These are phyloP conservation scores for Schizothorax lantsangensis DNA, from an alignment of 2,797 vertebrate species.

Conservation along the genomic window DNA sequence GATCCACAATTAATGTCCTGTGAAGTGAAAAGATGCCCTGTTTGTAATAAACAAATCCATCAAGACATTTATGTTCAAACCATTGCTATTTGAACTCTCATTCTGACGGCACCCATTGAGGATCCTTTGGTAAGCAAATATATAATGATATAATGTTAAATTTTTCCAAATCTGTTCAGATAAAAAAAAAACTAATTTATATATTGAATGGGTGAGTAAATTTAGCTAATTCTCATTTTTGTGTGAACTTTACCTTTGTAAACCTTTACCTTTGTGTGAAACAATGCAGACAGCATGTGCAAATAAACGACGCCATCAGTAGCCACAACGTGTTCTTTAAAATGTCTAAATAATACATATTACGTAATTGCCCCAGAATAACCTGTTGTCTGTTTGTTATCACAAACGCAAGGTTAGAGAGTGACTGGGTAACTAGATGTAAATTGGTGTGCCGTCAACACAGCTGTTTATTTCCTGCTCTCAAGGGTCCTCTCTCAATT, in stretches of 20 bases:
- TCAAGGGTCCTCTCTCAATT: conserved; percentile 38
- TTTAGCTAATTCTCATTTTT: background rate
- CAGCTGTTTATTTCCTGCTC: conserved; percentile 36
- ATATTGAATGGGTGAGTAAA: background rate
- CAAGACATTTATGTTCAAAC: too few species aligned
- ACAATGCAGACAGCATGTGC: background rate
- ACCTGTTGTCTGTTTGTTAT: conserved; percentile 41
- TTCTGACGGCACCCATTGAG: background rate
- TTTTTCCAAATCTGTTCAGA: too few species aligned
- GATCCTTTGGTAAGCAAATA: too few species aligned
- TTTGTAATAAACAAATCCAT: too few species aligned
- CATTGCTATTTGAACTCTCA: too few species aligned
- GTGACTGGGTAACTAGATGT: conserved; percentile 37
- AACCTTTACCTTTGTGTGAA: too few species aligned
- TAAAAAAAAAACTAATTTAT: background rate
- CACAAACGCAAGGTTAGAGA: conserved; percentile 24
- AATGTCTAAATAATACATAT: background rate
- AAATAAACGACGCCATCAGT: background rate
- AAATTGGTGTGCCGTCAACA: conserved; percentile 40
- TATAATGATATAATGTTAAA: too few species aligned
- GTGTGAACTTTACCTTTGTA: background rate
- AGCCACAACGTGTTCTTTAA: background rate
- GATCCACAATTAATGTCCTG: background rate
- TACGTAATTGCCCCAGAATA: conserved; percentile 1
- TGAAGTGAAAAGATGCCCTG: background rate